phyloP scores from a whole-genome alignment of 2,113 vertebrate genomes.

The Plestiodon gilberti region DNA sequence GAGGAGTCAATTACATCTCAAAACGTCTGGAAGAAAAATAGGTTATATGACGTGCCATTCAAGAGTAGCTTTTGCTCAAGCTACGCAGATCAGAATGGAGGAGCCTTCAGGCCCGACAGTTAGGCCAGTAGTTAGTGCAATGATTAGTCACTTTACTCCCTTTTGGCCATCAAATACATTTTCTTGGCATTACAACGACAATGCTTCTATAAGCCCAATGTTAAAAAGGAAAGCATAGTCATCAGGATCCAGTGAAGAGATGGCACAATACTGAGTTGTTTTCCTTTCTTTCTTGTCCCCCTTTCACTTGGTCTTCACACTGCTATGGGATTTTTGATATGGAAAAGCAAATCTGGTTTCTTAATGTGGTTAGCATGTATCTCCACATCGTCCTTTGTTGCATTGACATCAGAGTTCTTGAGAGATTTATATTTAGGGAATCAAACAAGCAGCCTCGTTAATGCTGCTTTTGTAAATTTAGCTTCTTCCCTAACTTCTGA shows the following conservation, averaged over 20 bases:
- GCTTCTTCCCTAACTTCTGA: constrained; percentile 60
- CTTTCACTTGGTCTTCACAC: constrained; percentile 39
- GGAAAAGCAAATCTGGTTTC: constrained; percentile 51
- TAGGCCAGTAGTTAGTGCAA: not conserved
- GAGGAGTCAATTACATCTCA: too few relatives aligned
- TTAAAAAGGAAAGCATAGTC: constrained; percentile 37
- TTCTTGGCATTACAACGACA: not conserved
- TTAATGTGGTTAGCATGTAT: constrained; percentile 60
- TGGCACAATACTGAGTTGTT: constrained; percentile 33
- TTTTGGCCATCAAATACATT: not conserved
- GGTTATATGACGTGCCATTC: not conserved
- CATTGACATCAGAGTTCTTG: constrained; percentile 34
- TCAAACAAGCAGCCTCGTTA: constrained; percentile 55
- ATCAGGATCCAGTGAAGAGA: constrained; percentile 48
- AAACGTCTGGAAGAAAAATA: too few relatives aligned
- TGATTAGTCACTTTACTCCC: not conserved
- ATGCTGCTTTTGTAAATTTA: constrained; percentile 60
- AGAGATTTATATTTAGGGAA: constrained; percentile 58
- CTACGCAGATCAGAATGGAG: not conserved
- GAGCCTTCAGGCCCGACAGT: not conserved
- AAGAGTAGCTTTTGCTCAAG: not conserved
- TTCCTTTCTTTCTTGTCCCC: not conserved
- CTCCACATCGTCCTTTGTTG: constrained; percentile 44
- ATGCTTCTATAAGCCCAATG: constrained; percentile 49
- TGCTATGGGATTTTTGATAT: constrained; percentile 51